These are phyloP conservation scores for Acrobasis consociella DNA, from an alignment of 2,888 invertebrate species.

Conservation along the genomic window DNA sequence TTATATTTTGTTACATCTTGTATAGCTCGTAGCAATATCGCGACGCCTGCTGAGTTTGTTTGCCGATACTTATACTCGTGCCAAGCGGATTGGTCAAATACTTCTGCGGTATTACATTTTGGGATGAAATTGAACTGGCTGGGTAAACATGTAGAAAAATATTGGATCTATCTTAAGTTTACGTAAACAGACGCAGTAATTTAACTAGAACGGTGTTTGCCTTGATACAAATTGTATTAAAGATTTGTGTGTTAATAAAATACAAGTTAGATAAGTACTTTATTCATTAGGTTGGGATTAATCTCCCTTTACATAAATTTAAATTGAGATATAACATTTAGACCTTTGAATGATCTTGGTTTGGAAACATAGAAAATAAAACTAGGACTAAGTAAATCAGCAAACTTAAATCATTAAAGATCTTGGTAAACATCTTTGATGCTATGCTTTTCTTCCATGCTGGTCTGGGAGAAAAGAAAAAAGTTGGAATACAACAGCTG, in stretches of 20 bases:
- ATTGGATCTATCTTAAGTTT: not conserved
- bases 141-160: constrained; percentile 26
- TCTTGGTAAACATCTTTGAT: too few species aligned
- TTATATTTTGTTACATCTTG: not conserved
- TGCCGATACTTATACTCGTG: constrained; percentile 21
- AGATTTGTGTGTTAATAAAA: not conserved
- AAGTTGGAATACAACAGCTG: too few species aligned
- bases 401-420: too few species aligned
- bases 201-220: constrained; percentile 1
- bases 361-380: too few species aligned
- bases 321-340: too few species aligned
- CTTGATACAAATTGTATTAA: not conserved
- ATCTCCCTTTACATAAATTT: not conserved
- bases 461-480: too few species aligned
- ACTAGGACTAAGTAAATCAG: too few species aligned
- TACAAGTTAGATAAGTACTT: not conserved
- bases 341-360: too few species aligned
- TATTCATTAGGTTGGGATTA: not conserved
- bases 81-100: constrained; percentile 28
- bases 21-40: constrained; percentile 20
- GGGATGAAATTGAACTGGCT: constrained; percentile 28
- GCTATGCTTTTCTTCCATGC: too few species aligned
- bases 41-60: constrained; percentile 23
- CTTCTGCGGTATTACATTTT: constrained; percentile 30
- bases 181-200: constrained; percentile 2